Conservation (phyloP, 2,888 invertebrate species). For the Orchesellides sinensis region DNA sequence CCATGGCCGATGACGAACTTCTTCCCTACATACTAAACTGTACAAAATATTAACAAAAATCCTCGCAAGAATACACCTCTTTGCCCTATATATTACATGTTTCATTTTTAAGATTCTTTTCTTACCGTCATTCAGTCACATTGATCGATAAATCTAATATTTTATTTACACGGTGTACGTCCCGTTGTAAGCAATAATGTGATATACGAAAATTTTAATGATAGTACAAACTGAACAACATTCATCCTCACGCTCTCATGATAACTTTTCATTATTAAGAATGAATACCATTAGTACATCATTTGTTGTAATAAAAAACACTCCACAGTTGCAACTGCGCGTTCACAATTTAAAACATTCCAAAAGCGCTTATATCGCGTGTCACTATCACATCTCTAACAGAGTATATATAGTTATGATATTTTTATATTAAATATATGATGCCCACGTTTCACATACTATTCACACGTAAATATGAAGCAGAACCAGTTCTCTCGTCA, state of each 20-base stretch:
- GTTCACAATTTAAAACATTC: background rate
- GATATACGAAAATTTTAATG: slow-evolving; percentile 16
- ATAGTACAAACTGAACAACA: slow-evolving; percentile 9
- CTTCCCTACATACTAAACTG: slow-evolving; percentile 43
- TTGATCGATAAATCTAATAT: slow-evolving; percentile 51
- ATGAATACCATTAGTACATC: background rate
- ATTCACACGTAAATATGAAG: background rate
- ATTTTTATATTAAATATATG: background rate
- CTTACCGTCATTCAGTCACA: slow-evolving; percentile 57
- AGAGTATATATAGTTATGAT: slow-evolving; percentile 3
- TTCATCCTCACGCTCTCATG: background rate
- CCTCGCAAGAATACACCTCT: slow-evolving; percentile 15
- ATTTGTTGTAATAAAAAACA: background rate
- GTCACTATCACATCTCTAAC: slow-evolving; percentile 29
- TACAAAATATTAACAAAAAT: slow-evolving; percentile 61
- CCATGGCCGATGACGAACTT: slow-evolving; percentile 39
- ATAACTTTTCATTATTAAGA: background rate
- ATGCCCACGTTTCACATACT: background rate
- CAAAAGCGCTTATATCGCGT: slow-evolving; percentile 10
- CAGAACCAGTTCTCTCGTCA: background rate
- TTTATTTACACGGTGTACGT: slow-evolving; percentile 2
- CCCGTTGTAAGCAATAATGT: slow-evolving; percentile 18
- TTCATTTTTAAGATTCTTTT: slow-evolving; percentile 14
- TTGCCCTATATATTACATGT: slow-evolving; percentile 17
- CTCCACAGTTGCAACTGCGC: background rate